phyloP scores from a whole-genome alignment of 2,113 vertebrate species.

The Capreolus pygargus region DNA sequence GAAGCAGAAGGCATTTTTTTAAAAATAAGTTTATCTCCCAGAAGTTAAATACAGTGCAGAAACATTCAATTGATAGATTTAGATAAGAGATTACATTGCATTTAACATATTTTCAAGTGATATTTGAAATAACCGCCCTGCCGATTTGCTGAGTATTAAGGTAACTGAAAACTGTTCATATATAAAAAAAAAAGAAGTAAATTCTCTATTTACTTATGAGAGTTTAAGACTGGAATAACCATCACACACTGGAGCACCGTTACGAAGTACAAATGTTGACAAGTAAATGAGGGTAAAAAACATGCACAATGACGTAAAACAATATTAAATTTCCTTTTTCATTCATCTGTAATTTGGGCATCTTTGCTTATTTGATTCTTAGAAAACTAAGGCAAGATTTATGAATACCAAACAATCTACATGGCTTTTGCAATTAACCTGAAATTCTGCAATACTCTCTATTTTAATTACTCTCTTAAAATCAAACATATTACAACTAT shows the following conservation, averaged over 20 bases:
- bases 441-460: not conserved
- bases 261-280: not conserved
- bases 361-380: not conserved
- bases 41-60: not conserved
- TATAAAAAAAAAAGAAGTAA: not conserved
- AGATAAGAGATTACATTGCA: not conserved
- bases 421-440: not conserved
- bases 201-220: not conserved
- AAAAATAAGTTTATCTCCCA: not conserved
- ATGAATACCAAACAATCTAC: not conserved
- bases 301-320: not conserved
- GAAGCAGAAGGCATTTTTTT: not conserved
- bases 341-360: not conserved
- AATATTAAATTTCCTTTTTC: not conserved
- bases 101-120: not conserved
- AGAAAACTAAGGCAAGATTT: not conserved
- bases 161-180: not conserved
- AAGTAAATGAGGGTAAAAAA: not conserved
- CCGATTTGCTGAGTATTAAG: not conserved
- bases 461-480: not conserved
- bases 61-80: not conserved
- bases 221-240: not conserved
- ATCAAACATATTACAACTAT: not conserved
- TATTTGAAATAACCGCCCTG: not conserved
- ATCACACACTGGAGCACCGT: not conserved